Conservation (phyloP, 1,140 invertebrate genomes). For the Druon quercuslanigerum region DNA sequence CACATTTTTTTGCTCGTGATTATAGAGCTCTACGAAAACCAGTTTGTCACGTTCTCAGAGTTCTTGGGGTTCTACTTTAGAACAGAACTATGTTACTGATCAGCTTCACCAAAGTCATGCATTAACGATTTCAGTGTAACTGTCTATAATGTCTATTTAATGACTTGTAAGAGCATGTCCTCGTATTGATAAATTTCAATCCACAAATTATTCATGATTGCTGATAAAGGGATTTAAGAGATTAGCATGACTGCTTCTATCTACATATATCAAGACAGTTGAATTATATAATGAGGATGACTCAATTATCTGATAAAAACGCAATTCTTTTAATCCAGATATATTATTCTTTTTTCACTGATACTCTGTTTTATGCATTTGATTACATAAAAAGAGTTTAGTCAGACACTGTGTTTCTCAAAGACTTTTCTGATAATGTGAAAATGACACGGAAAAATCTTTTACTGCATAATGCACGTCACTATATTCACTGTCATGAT, state of each 20-base stretch:
- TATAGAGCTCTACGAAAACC: conserved; percentile 9
- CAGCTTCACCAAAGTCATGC: neutral
- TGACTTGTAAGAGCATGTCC: conserved; percentile 18
- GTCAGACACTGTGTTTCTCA: too few species aligned
- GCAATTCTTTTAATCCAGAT: too few species aligned
- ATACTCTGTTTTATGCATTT: too few species aligned
- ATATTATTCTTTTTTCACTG: too few species aligned
- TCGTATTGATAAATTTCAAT: neutral
- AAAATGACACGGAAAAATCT: too few species aligned
- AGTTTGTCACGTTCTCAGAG: conserved; percentile 18
- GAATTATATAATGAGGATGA: too few species aligned
- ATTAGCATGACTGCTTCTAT: neutral
- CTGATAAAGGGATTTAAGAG: neutral
- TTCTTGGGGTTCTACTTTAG: conserved; percentile 15
- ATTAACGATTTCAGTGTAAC: conserved; percentile 10
- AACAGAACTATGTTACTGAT: conserved; percentile 9
- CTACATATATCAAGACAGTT: neutral
- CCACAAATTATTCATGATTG: neutral
- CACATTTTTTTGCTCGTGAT: conserved; percentile 17
- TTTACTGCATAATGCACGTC: too few species aligned
- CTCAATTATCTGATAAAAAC: too few species aligned
- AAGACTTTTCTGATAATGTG: too few species aligned
- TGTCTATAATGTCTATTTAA: conserved; percentile 28
- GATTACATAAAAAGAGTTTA: too few species aligned
- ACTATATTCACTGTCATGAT: too few species aligned